Evolutionary conservation across 2,888 invertebrate genomes (phyloP).

Genomic region (Drosophila melanosoma): DNA sequence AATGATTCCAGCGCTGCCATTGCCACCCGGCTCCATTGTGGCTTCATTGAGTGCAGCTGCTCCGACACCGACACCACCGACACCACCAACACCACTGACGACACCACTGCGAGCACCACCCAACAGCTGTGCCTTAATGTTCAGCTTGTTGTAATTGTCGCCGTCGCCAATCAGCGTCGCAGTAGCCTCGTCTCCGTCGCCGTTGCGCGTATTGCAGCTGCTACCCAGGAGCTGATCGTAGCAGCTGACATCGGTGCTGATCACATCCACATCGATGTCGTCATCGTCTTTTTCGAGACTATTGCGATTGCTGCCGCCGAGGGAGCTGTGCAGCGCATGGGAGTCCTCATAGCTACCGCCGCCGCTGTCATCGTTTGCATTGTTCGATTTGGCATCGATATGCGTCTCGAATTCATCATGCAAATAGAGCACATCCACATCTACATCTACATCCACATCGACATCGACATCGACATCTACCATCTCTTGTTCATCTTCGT

Average conservation of each 20-base stretch:
- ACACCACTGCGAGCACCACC: neutral
- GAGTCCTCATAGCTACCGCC: slow-evolving; percentile 85
- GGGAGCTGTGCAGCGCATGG: slow-evolving; percentile 84
- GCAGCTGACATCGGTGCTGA: slow-evolving; percentile 85
- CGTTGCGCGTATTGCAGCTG: slow-evolving; percentile 82
- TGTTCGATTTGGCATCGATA: slow-evolving; percentile 82
- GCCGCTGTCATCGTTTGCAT: slow-evolving; percentile 84
- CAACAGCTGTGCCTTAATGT: slow-evolving; percentile 36
- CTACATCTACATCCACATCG: slow-evolving; percentile 42
- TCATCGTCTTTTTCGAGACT: slow-evolving; percentile 84
- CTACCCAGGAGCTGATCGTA: slow-evolving; percentile 84
- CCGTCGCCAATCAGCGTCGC: slow-evolving; percentile 80
- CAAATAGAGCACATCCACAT: slow-evolving; percentile 55
- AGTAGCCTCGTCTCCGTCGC: slow-evolving; percentile 77
- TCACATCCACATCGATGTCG: slow-evolving; percentile 84
- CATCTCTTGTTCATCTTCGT: slow-evolving; percentile 50
- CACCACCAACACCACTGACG: slow-evolving; percentile 31
- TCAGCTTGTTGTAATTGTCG: slow-evolving; percentile 62
- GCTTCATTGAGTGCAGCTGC: slow-evolving; percentile 10
- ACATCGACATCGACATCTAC: slow-evolving; percentile 52
- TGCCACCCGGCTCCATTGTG: slow-evolving; percentile 37
- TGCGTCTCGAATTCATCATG: slow-evolving; percentile 84
- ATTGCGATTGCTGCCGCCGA: slow-evolving; percentile 84
- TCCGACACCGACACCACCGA: slow-evolving; percentile 4
- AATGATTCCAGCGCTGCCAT: slow-evolving; percentile 82